Evolutionary conservation across 2,888 invertebrate species (phyloP).

Genomic region (Thyatira batis): DNA sequence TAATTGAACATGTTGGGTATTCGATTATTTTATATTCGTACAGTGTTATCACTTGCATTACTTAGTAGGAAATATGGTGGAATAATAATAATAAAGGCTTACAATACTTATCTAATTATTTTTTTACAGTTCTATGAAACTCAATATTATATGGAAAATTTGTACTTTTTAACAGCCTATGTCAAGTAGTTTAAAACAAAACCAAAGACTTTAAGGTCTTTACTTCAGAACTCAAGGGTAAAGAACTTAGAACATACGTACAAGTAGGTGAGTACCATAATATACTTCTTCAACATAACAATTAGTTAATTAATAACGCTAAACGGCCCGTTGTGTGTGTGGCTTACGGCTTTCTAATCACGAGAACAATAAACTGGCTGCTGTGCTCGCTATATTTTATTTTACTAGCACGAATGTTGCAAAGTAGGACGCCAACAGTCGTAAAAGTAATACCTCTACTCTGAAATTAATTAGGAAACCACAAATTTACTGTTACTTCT

Average conservation of each 20-base stretch:
- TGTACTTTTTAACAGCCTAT: too few species aligned
- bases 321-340: slow-evolving; percentile 27
- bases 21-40: slow-evolving; percentile 19
- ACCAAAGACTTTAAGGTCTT: too few species aligned
- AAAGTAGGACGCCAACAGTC: slow-evolving; percentile 25
- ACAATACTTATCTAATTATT: too few species aligned
- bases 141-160: too few species aligned
- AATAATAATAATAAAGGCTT: too few species aligned
- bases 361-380: slow-evolving; percentile 39
- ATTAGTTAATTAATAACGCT: slow-evolving; percentile 20
- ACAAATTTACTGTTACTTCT: slow-evolving; percentile 22
- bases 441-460: slow-evolving; percentile 11
- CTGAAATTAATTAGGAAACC: slow-evolving; percentile 26
- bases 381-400: slow-evolving; percentile 24
- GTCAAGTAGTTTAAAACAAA: too few species aligned
- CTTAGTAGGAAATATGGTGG: background rate
- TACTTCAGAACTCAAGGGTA: too few species aligned
- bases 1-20: slow-evolving; percentile 23
- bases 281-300: background rate
- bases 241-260: too few species aligned
- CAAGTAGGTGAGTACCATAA: background rate
- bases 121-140: too few species aligned
- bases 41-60: slow-evolving; percentile 19
- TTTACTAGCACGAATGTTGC: slow-evolving; percentile 20
- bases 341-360: slow-evolving; percentile 40